Base-by-base conservation (phyloP, 2,888 invertebrate species). In the Dastarcus helophoroides region DNA sequence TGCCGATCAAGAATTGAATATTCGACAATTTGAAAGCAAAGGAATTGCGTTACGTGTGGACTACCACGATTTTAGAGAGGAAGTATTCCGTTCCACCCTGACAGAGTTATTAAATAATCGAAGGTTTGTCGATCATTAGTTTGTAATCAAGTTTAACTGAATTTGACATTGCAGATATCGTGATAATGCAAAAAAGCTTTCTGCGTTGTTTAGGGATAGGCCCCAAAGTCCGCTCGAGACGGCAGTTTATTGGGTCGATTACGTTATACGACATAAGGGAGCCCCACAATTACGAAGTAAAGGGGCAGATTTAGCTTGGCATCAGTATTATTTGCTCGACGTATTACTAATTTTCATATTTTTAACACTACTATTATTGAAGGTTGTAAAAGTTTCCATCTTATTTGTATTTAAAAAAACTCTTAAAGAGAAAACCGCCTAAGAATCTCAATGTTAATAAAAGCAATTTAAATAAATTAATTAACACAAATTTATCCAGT, bases 211-310 rank as follows among this genome's bases (percentile, higher is more conserved):
- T 43, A 58, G 56, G 11, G 70, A 71, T 42, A 65, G 73, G 0
- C 67, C 65, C 0, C 55, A 67, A 35, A 50, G 62, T 3, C 67
- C 75, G 0, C 55, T 71, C 8, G 64, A 67, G 12, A 67, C 68
- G 4, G 63, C 77, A 4, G 55, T 71, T 4, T 68, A 69, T 59
- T 77, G 75, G 76, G 65, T 72, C 12, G 74, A 77, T 46, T 68
- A 74, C 46, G 68, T 73, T 1, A 67, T 65, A 1, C 53, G 62
- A n/a, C 68, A 72, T 0, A 53, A 58, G 1, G 73, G 74, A 0
- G 69, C 69, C 0, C 47, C 39, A 7, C 60, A 55, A 0, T 62
- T 73, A 37, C 45, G 66, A 1, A 54, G 68, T 1, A 55, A 65
- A 1, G 65, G 68, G 1, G 68, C 67, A 0, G 63, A 65, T 34